Evolutionary conservation across 30 jellyfish, hydroid and myxozoan species (phyloP).

Genomic region (Calvadosia cruxmelitensis): DNA sequence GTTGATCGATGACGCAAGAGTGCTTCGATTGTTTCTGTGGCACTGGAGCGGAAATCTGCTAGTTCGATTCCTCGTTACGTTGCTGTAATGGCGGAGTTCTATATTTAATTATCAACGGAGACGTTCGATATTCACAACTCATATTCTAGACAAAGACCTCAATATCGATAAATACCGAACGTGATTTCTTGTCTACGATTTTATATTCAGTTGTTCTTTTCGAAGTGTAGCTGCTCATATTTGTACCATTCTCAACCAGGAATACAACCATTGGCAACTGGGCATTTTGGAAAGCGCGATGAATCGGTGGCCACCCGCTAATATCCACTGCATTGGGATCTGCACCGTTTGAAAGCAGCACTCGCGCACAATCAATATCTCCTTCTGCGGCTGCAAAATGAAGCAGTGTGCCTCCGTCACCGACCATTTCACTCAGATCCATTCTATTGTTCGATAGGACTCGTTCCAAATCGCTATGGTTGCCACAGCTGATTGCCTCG

Average conservation of each 20-base stretch:
- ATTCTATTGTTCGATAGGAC: no score
- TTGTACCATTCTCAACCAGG: constrained; percentile 44
- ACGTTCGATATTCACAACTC: no score
- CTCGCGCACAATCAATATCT: constrained; percentile 10
- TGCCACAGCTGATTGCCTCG: background rate
- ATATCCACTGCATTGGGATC: constrained; percentile 44
- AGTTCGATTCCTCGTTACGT: no score
- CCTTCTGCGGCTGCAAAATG: constrained; percentile 13
- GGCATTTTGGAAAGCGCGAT: constrained; percentile 35
- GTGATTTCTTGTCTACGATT: background rate
- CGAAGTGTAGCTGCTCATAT: constrained; percentile 33
- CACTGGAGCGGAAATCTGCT: no score
- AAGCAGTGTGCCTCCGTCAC: background rate
- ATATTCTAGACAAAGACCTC: background rate
- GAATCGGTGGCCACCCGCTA: constrained; percentile 78
- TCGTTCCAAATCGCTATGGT: background rate
- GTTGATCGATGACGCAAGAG: no score
- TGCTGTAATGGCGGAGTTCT: no score
- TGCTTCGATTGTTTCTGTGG: no score
- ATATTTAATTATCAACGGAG: no score
- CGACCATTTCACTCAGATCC: background rate
- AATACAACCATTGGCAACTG: constrained; percentile 47
- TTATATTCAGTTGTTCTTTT: constrained; percentile 45
- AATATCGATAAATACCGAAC: background rate
- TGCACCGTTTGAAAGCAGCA: constrained; percentile 18